A percentile compares a stretch with the other conserved stretches of the same genome.
phyloP scores from a whole-genome alignment of 2,797 vertebrate species.

The Pterois miles region DNA sequence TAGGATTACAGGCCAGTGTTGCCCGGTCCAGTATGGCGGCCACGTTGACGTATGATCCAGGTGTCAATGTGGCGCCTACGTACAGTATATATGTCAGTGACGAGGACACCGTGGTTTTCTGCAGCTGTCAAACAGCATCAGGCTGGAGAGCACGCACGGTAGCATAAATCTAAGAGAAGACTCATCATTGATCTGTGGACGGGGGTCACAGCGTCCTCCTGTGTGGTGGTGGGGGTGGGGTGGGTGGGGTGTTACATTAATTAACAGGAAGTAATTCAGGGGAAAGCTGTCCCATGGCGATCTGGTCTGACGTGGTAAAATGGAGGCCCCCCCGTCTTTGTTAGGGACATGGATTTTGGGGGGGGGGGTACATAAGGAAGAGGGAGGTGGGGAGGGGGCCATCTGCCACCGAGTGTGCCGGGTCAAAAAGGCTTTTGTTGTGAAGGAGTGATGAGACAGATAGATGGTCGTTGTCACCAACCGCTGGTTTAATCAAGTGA shows the following conservation, averaged over 20 bases:
- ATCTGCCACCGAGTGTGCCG: conserved; percentile 72
- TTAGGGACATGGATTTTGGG: conserved; percentile 43
- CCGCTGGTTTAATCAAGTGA: conserved; percentile 76
- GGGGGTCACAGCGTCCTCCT: conserved; percentile 48
- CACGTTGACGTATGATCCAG: too few species aligned
- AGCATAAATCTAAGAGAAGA: background rate
- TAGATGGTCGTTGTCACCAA: conserved; percentile 65
- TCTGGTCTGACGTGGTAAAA: conserved; percentile 12
- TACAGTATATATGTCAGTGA: too few species aligned
- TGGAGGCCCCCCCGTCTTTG: conserved; percentile 58
- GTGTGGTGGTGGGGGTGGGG: conserved; percentile 16
- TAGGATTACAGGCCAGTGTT: too few species aligned
- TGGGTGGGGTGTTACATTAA: conserved; percentile 50
- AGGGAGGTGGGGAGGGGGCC: conserved; percentile 28
- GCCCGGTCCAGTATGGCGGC: too few species aligned
- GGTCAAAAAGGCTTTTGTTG: conserved; percentile 75
- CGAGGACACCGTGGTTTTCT: too few species aligned
- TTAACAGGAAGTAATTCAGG: conserved; percentile 70
- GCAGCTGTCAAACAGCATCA: background rate
- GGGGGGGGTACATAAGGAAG: conserved; percentile 8
- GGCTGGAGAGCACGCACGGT: background rate
- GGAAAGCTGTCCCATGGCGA: conserved; percentile 51
- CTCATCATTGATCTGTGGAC: conserved; percentile 56
- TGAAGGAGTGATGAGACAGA: conserved; percentile 72
- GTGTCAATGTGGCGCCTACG: too few species aligned